Evolutionary conservation across 1,140 invertebrate genomes (phyloP).

Genomic region (Drosophila takahashii): DNA sequence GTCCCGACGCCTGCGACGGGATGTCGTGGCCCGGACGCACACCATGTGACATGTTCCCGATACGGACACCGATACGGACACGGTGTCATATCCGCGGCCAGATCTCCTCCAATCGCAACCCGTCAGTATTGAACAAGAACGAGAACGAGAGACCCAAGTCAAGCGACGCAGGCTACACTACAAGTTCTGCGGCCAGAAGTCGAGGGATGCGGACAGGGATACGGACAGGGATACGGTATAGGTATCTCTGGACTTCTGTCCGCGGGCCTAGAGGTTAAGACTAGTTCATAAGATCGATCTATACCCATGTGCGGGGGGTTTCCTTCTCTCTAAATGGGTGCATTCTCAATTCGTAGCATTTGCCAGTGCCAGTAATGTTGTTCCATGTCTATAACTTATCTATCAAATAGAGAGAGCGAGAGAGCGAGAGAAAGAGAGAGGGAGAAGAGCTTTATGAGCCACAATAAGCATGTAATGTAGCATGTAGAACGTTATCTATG

Average conservation of each 20-base stretch:
- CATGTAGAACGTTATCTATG: slow-evolving; percentile 11
- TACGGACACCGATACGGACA: slow-evolving; percentile 11
- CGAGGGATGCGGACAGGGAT: neutral
- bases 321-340: slow-evolving; percentile 3
- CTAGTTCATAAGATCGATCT: slow-evolving; percentile 22
- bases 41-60: slow-evolving; percentile 67
- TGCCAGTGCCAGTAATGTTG: slow-evolving; percentile 73
- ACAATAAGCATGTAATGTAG: slow-evolving; percentile 12
- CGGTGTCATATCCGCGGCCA: neutral
- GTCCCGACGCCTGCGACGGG: slow-evolving; percentile 65
- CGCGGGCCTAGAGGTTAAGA: neutral
- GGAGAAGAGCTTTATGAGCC: slow-evolving; percentile 9
- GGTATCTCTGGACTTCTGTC: neutral
- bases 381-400: slow-evolving; percentile 57
- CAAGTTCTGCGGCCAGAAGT: slow-evolving; percentile 2
- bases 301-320: slow-evolving; percentile 10
- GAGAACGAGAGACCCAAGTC: slow-evolving; percentile 33
- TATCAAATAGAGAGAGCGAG: slow-evolving; percentile 26
- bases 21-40: slow-evolving; percentile 72
- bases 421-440: neutral
- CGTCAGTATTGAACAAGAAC: slow-evolving; percentile 32
- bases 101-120: slow-evolving; percentile 23
- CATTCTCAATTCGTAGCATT: slow-evolving; percentile 46
- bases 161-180: slow-evolving; percentile 19
- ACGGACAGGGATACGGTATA: neutral